Conservation (phyloP, 2,888 invertebrate genomes). For the Parnassius apollo region DNA sequence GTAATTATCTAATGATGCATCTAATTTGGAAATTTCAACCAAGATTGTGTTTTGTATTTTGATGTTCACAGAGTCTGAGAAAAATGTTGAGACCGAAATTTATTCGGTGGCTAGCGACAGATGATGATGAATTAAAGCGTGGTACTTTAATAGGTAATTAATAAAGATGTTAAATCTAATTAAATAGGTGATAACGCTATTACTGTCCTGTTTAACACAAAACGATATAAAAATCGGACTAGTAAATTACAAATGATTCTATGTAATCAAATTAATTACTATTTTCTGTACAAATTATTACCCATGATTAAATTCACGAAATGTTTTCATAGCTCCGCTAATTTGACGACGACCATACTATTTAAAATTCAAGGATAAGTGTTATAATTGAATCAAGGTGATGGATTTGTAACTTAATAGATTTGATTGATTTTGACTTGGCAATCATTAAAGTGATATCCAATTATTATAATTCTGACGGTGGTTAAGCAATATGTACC, state of each 20-base stretch:
- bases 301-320: constrained; percentile 22
- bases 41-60: too few relatives aligned
- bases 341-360: constrained; percentile 29
- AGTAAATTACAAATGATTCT: constrained; percentile 16
- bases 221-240: not conserved
- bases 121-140: too few relatives aligned
- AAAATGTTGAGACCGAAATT: too few relatives aligned
- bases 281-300: constrained; percentile 37
- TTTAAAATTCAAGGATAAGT: constrained; percentile 23
- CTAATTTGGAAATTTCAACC: too few relatives aligned
- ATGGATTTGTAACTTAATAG: constrained; percentile 23
- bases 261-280: constrained; percentile 39
- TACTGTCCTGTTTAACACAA: constrained; percentile 16
- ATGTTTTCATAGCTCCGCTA: constrained; percentile 24
- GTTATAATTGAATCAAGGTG: constrained; percentile 21
- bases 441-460: constrained; percentile 10
- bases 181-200: not conserved
- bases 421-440: constrained; percentile 3
- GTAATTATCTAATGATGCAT: too few relatives aligned
- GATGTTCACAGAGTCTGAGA: too few relatives aligned
- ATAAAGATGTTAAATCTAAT: too few relatives aligned
- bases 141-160: too few relatives aligned
- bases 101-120: too few relatives aligned
- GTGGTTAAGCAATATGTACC: constrained; percentile 16
- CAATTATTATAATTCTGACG: constrained; percentile 16